Evolutionary conservation across 1,140 invertebrate species (phyloP).

Genomic region (Panagrolaimus sp.): DNA sequence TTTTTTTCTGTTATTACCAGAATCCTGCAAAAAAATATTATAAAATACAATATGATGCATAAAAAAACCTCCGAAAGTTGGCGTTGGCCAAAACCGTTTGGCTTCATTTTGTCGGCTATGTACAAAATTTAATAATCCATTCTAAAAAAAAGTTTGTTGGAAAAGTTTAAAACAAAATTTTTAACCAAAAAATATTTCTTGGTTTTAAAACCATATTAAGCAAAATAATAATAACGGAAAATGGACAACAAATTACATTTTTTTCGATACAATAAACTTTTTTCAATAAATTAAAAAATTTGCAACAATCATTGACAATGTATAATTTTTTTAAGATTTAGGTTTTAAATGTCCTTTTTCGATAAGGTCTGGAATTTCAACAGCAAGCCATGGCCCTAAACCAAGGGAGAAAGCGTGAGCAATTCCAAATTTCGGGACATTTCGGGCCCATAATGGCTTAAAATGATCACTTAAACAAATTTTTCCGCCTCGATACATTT

Average conservation of each 20-base stretch:
- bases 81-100: background rate
- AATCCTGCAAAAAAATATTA: background rate
- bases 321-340: background rate
- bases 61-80: constrained; percentile 1
- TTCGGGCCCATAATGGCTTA: constrained; percentile 98
- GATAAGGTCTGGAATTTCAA: constrained; percentile 90
- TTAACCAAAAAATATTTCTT: too few relatives aligned
- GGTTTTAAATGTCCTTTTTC: constrained; percentile 64
- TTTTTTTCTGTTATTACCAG: background rate
- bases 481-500: constrained; percentile 77
- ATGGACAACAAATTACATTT: background rate
- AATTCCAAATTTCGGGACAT: constrained; percentile 95
- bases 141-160: too few relatives aligned
- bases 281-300: constrained; percentile 12
- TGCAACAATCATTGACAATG: constrained; percentile 3
- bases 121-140: too few relatives aligned
- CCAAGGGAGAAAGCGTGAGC: constrained; percentile 97
- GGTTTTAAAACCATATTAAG: too few relatives aligned
- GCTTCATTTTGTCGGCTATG: too few relatives aligned
- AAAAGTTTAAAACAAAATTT: too few relatives aligned
- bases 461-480: constrained; percentile 75
- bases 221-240: background rate
- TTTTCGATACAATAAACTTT: background rate
- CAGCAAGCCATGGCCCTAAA: constrained; percentile 92
- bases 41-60: too few relatives aligned